phyloP scores from a whole-genome alignment of 2,888 invertebrate genomes.

The Philereme vetulata region DNA sequence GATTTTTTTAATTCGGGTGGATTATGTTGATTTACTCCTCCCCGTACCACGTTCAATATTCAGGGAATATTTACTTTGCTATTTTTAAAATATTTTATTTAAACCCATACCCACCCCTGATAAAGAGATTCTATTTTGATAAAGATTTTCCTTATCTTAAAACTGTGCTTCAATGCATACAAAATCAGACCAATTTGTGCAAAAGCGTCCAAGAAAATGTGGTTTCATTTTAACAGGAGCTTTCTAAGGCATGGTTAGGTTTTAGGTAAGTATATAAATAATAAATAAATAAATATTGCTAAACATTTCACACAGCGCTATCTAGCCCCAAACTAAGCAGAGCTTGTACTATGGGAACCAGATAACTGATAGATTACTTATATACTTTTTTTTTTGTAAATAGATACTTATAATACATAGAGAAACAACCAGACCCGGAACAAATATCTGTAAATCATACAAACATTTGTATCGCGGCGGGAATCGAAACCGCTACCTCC shows the following conservation, averaged over 20 bases:
- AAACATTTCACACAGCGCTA: too few relatives aligned
- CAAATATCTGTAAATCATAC: too few relatives aligned
- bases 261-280: slow-evolving; percentile 10
- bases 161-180: slow-evolving; percentile 31
- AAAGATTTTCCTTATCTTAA: slow-evolving; percentile 27
- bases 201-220: slow-evolving; percentile 28
- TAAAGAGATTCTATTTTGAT: slow-evolving; percentile 28
- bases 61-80: slow-evolving; percentile 13
- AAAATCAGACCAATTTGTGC: slow-evolving; percentile 30
- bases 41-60: slow-evolving; percentile 32
- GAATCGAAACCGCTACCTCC: too few relatives aligned
- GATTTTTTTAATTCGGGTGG: slow-evolving; percentile 55
- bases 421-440: too few relatives aligned
- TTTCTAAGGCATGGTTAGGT: slow-evolving; percentile 12
- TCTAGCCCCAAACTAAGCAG: too few relatives aligned
- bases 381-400: too few relatives aligned
- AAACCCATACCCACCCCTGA: slow-evolving; percentile 18
- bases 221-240: slow-evolving; percentile 15
- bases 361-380: too few relatives aligned
- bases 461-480: too few relatives aligned
- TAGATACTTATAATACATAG: too few relatives aligned
- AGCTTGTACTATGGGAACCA: too few relatives aligned
- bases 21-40: slow-evolving; percentile 33
- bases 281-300: too few relatives aligned
- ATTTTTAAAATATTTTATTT: slow-evolving; percentile 19